Base-by-base conservation (phyloP, 1,140 invertebrate species). In the Musca vetustissima region DNA sequence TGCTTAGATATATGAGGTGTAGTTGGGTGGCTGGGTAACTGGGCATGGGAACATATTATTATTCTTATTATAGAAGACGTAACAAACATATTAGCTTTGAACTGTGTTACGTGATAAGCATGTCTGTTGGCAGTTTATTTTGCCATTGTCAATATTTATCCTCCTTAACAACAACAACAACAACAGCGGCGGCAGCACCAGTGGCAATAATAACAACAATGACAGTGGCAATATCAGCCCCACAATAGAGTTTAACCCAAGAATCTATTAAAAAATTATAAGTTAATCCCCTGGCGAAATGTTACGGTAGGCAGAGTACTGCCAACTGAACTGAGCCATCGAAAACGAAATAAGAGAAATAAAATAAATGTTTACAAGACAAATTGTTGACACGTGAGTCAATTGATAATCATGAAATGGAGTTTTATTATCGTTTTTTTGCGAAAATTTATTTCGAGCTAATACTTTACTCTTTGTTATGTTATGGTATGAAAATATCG, bases 241-340 rank as follows among this genome's bases (percentile, higher is more conserved):
- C 28, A 17, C n/a, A 66, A 25, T 66, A 21, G 24, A 49, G 22
- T 17, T 69, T 49, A 47, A 70, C 43, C 52, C 52, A 49, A 52
- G 66, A 70, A 70, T 70, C 69, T 70, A 70, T 70, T 70, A 70
- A 70, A 70, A 70, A 67, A 70, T 70, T 70, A 70, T 67, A 70
- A 70, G 69, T 70, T 70, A 70, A 70, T 70, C 69, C 36, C 69
- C 69, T 70, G 52, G 53, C 43, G 69, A 49, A 67, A 69, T 65
- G 64, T 69, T 65, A 50, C 21, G 28, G 28, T 28, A 28, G 28
- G 28, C 28, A 28, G 28, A 4, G n/a, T 22, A 17, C 22, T 47
- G 36, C 36, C 17, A 36, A 61, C 28, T 57, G 17, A 6, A n/a
- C n/a, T n/a, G n/a, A n/a, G 15, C 25, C n/a, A 28, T 61, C 1